Evolutionary conservation across 2,888 invertebrate genomes (phyloP), one percentile per base, ranked within the genome.

Genomic region (Machimus rusticus): DNA sequence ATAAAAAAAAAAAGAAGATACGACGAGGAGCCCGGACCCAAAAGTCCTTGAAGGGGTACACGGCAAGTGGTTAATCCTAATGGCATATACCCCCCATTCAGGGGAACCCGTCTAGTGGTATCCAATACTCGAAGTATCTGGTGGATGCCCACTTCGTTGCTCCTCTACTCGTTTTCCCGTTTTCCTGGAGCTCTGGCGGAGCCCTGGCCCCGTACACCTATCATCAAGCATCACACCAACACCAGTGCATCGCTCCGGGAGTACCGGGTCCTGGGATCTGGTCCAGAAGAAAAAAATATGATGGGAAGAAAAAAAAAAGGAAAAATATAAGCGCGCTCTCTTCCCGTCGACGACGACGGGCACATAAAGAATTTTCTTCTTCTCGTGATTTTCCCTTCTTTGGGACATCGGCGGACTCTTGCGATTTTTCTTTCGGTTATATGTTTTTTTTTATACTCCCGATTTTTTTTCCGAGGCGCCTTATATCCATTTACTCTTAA

Each of bases 1-100:
- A 66, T 12, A 28, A 66, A 66, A 66, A 66, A 28, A 28, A 19
- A 76, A 14, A 2, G 28, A 16, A 76, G 76, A 19, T 39, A 77
- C 77, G 31, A 39, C 39, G 77, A 77, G 12, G n/a, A 55, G 55
- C 55, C 28, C 66, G 66, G 23, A 66, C 23, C 66, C 66, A 2
- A 66, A 66, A 85, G 85, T 74, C 74, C 74, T 85, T 85, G 74
- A 85, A 85, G 85, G 85, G 85, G 85, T 85, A 85, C 85, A 84
- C 74, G 66, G 66, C 74, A 74, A 85, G 85, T 85, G 85, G 85
- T 85, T 85, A 74, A 85, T 85, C 74, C 74, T 39, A 46, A 43
- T 74, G 39, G 74, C 74, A 74, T 76, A 43, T 66, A 66, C 66
- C 74, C 74, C 74, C 85, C 74, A 74, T 74, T 85, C 74, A 74